phyloP scores from a whole-genome alignment of 64 coral and sea anemone species.

The Stichodactyla mertensii region DNA sequence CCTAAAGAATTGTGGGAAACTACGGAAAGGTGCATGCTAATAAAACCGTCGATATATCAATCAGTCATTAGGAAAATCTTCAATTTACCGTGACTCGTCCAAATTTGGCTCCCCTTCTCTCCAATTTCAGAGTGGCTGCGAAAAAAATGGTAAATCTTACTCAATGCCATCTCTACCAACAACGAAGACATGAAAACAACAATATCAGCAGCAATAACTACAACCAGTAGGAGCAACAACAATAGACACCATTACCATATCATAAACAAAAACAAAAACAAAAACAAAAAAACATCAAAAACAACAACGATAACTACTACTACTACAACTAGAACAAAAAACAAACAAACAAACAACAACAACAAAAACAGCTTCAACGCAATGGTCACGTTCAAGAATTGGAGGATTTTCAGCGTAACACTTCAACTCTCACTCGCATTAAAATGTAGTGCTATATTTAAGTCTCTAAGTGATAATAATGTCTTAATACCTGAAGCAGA shows the following conservation, averaged over 20 bases:
- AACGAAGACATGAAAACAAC: not conserved
- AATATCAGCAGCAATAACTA: not conserved
- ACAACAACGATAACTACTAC: not conserved
- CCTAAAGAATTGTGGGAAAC: no score
- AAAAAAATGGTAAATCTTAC: not conserved
- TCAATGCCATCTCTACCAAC: no score
- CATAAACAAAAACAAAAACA: not conserved
- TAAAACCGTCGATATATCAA: not conserved
- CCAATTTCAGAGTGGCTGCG: conserved; percentile 36
- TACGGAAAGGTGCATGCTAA: no score
- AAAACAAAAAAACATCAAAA: not conserved
- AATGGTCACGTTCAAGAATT: no score
- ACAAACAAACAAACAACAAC: no score
- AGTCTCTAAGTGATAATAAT: not conserved
- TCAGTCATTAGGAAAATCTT: not conserved
- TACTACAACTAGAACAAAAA: no score
- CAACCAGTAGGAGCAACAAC: no score
- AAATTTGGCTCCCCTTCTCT: conserved; percentile 42
- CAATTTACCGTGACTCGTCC: conserved; percentile 31
- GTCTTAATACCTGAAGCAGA: conserved; percentile 38
- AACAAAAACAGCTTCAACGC: no score
- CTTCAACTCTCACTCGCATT: no score
- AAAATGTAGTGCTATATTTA: no score
- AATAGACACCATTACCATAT: no score
- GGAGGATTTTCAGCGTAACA: no score